Base-by-base conservation (phyloP, 2,888 invertebrate genomes). In the Dyspetes luteomarginatus region DNA sequence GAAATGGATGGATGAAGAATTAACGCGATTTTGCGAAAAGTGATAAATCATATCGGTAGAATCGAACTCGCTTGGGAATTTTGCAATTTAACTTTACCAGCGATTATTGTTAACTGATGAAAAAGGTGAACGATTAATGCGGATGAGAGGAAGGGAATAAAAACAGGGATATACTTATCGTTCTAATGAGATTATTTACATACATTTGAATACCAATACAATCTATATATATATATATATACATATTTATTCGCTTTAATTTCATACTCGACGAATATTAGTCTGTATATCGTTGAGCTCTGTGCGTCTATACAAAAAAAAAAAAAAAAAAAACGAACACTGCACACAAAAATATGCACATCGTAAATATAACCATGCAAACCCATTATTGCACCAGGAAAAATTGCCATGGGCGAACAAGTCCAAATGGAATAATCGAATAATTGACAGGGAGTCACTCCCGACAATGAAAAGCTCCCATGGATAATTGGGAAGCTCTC, bases 201-300 rank as follows among this genome's bases (percentile, higher is more conserved):
- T 87, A 90, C 91, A 91, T 91, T 91, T 91, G 91, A 91, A 91
- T 91, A 91, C 91, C 91, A 91, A 91, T 91, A 91, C 83, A 82
- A 83, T 82, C 56, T 60, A 36, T 43, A 52, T 52, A 52, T 52
- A 52, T 52, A 36, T 36, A 36, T 36, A 12, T 81, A 84, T 81
- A 78, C 78, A 72, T 75, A 67, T 74, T 69, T 77, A 73, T 79
- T 81, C 30, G 78, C 60, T 78, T 73, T 19, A 26, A 48, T 74
- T 76, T 79, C 69, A 65, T 19, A 60, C 73, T 76, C 71, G 64
- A 62, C 64, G 72, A 62, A 62, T 68, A 48, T 48, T n/a, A 15
- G 0, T 17, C 17, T 1, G 17, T 48, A 2, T 26, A 19, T 56
- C 28, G 58, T 58, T 55, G 73, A 73, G 43, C 64, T 62, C 64